Base-by-base conservation (phyloP, 2,113 vertebrate species). In the Notothenia rossii region DNA sequence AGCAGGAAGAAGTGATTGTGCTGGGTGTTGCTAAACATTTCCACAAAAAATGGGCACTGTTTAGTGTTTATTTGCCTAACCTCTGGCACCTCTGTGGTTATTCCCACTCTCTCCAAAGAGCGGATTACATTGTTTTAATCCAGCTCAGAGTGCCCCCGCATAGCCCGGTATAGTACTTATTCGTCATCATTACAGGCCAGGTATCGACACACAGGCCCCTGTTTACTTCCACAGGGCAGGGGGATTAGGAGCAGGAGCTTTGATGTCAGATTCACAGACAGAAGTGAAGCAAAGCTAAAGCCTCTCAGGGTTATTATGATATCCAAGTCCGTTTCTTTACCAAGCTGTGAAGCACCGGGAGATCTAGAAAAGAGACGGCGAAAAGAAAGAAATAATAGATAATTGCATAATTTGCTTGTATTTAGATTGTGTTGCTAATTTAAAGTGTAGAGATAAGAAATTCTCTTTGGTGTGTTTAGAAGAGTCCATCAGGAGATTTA, bases 121-220 rank as follows among this genome's bases (percentile, higher is more conserved):
- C 25, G 84, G 91, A 94, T 94, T 92, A 93, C 77, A 88, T 82
- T 88, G 77, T 89, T 90, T 84, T 91, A 93, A 94, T 93, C 90
- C 91, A 75, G 88, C 88, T 92, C 82, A 72, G 59, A 79, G 70
- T 71, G 76, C 79, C 88, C 84, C 76, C 59, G 61, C 83, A 46
- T 80, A 74, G 87, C 85, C 68, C 2, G 51, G 36, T 50, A 40
- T 40, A 60, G 72, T 70, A 56, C 54, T 78, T 29, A 29, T 29
- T 58, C 72, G 10, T 83, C 88, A 72, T 82, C 71, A 33, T 55
- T 73, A 18, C 65, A 48, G 83, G 54, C 81, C 85, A 90, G 86
- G 89, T 90, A 88, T 89, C 51, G 65, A 83, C 88, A 79, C 73
- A 20, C 55, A 12, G 73, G 66, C 67, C 36, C 72, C 61, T 82